phyloP scores from a whole-genome alignment of 1,140 invertebrate genomes.

The Euwallacea similis region DNA sequence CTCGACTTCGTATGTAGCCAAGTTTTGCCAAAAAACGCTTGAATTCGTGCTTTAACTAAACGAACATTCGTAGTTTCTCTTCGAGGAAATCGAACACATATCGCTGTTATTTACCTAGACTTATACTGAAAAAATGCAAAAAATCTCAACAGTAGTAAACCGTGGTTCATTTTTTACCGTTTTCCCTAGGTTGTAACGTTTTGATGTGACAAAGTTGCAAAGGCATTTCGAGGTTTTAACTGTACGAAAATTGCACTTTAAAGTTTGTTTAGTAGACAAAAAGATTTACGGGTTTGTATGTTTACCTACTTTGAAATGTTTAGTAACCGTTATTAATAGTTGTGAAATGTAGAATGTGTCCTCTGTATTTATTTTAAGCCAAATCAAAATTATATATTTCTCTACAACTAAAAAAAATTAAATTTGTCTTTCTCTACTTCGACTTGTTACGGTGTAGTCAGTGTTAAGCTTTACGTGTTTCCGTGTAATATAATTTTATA shows the following conservation, averaged over 20 bases:
- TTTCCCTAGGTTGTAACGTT: not conserved
- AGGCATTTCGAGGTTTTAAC: too few species aligned
- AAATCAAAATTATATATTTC: slow-evolving; percentile 22
- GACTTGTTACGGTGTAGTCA: too few species aligned
- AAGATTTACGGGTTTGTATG: slow-evolving; percentile 7
- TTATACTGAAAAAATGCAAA: too few species aligned
- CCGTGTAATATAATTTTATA: slow-evolving; percentile 27
- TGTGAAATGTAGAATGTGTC: slow-evolving; percentile 15
- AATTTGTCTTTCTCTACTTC: too few species aligned
- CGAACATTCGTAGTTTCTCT: too few species aligned
- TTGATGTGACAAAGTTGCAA: slow-evolving; percentile 5
- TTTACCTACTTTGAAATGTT: not conserved
- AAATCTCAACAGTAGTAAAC: too few species aligned
- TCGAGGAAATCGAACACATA: too few species aligned
- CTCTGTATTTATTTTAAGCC: slow-evolving; percentile 13
- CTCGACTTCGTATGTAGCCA: too few species aligned
- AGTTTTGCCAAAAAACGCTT: too few species aligned
- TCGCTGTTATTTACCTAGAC: too few species aligned
- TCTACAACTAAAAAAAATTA: slow-evolving; percentile 1
- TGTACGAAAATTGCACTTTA: not conserved
- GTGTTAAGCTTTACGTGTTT: slow-evolving; percentile 32
- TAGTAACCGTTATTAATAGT: not conserved
- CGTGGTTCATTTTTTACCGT: too few species aligned
- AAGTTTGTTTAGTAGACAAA: not conserved
- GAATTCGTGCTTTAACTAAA: too few species aligned